Base-by-base conservation (phyloP, 2,113 vertebrate genomes). In the Ploceus nigricollis region DNA sequence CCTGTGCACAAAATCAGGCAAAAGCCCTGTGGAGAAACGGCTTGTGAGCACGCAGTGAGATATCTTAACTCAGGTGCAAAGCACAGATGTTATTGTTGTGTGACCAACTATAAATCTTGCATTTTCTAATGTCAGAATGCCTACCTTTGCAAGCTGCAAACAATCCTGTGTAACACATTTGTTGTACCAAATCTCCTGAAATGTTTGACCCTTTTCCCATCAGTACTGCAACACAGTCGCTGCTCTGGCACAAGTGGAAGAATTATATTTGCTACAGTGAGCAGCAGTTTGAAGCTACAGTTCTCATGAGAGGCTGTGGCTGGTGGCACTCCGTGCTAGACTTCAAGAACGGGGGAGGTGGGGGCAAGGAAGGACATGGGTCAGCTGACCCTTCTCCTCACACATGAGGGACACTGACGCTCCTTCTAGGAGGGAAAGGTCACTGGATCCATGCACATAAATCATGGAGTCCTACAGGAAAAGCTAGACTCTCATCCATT, bases 331-430 rank as follows among this genome's bases (percentile, higher is more conserved):
- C 16, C 40, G 39, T 45, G 39, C 42, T 56, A 33, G 60, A 63
- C 11, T 33, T 47, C 33, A 84, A 45, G 33, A 50, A 63, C 1
- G 2, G 5, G 3, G 14, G 3, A 56, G 4, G 3, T 5, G 2
- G 18, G 5, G 12, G 8, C 8, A 39, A 72, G 31, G 40, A 42
- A 69, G 30, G 11, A 57, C 44, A 23, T 1, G 2, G 51, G 10
- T 23, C 39, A 87, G 5, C 23, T 69, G 63, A 70, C 9, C 17
- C 22, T 83, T 56, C 47, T 79, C 10, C 50, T 63, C 31, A 23
- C 57, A 40, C 20, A 54, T 15, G 44, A 50, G 21, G 57, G 35
- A 54, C 15, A 11, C 2, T 60, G 27, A 71, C 12, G 10, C 16
- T 54, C n/a, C 23, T 84, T n/a, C 30, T 16, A 86, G 21, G 27